phyloP scores from a whole-genome alignment of 2,113 vertebrate species.

The Alouatta palliata region DNA sequence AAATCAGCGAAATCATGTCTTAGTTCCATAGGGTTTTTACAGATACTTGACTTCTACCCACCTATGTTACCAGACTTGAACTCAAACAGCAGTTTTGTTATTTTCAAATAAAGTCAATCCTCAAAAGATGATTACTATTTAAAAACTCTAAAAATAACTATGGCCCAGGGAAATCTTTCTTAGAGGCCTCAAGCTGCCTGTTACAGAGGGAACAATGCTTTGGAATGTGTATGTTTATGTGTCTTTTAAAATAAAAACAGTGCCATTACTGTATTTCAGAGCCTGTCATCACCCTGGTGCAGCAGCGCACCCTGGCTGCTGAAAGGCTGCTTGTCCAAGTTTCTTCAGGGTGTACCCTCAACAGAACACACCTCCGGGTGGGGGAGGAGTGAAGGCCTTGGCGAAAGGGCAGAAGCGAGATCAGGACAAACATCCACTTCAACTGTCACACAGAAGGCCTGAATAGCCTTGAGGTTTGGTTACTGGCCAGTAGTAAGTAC shows the following conservation, averaged over 20 bases:
- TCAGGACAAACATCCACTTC: not conserved
- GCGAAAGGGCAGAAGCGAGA: not conserved
- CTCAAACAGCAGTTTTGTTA: not conserved
- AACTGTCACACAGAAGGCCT: not conserved
- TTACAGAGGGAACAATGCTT: not conserved
- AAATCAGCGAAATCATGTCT: not conserved
- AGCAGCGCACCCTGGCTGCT: constrained; percentile 43
- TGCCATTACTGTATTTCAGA: accelerated
- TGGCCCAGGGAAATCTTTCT: not conserved
- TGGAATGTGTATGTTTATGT: not conserved
- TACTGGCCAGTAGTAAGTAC: not conserved
- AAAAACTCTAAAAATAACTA: not conserved
- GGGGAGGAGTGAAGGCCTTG: not conserved
- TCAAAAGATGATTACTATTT: not conserved
- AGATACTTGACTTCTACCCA: not conserved
- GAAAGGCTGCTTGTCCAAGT: no score
- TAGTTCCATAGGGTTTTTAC: not conserved
- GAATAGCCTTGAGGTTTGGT: not conserved
- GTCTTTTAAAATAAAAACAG: not conserved
- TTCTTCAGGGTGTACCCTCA: not conserved
- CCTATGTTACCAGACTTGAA: not conserved
- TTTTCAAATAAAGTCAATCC: not conserved
- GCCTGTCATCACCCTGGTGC: not conserved
- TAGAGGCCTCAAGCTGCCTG: not conserved
- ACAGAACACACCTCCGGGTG: not conserved